A percentile compares a stretch with the other conserved stretches of the same genome.
Evolutionary conservation across 2,113 vertebrate genomes (phyloP).

Genomic region (Fukomys damarensis): DNA sequence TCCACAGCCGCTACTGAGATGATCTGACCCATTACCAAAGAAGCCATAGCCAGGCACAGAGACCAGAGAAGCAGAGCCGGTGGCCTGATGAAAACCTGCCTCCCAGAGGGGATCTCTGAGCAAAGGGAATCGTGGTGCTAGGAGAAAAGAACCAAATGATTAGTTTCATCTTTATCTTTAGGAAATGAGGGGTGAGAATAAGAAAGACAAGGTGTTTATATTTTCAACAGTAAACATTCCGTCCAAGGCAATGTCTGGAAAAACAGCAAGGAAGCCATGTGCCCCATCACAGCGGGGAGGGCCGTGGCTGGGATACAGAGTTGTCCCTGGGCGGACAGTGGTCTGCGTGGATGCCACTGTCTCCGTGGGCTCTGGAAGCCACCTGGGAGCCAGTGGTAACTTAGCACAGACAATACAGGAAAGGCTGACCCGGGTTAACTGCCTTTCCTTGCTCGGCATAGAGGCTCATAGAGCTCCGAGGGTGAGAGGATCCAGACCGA

Average conservation of each 20-base stretch:
- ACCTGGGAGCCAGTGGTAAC: neutral
- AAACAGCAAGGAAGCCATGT: neutral
- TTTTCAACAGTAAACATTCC: conserved; percentile 8
- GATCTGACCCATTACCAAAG: neutral
- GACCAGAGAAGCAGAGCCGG: neutral
- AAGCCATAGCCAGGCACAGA: neutral
- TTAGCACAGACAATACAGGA: neutral
- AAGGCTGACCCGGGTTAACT: neutral
- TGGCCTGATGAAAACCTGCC: neutral
- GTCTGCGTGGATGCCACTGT: neutral
- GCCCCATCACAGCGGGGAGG: neutral
- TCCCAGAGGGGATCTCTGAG: neutral
- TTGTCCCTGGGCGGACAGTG: neutral
- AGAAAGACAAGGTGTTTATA: neutral
- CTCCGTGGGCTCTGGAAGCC: neutral
- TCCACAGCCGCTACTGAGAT: neutral
- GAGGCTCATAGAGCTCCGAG: neutral
- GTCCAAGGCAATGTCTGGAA: neutral
- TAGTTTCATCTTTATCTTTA: neutral
- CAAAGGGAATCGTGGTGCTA: neutral
- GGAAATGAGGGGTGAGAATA: neutral
- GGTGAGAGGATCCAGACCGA: neutral
- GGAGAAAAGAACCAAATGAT: neutral
- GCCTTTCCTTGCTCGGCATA: neutral
- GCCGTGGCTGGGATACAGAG: neutral